Evolutionary conservation across 2,888 invertebrate genomes (phyloP), one percentile per base, ranked within the genome.

Genomic region (Myopa testacea): DNA sequence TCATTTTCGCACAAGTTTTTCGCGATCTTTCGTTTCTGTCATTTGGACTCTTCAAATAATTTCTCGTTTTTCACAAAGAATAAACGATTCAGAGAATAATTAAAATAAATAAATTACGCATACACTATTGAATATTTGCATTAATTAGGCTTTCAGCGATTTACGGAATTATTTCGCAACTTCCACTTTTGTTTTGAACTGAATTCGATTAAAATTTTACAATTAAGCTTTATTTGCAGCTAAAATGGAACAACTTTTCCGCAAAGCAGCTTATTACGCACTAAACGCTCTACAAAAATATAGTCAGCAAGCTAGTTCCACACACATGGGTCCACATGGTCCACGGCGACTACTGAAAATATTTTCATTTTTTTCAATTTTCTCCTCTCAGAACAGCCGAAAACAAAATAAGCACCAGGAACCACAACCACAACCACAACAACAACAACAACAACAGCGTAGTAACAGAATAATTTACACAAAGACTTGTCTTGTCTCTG

Each of bases 191-290:
- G 34, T 38, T 65, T 38, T 38, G 38, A 12, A 34, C 58, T 58
- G 58, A 16, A 3, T 58, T 16, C 19, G 58, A n/a, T 65, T 37
- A 26, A 62, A 26, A 26, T 65, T 37, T 16, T 38, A 8, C 65
- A 34, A 38, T 3, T 65, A 65, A 65, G 65, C 65, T 65, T 65
- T 65, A 65, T 65, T 65, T 65, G 65, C 65, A 65, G 65, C 65
- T 65, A 65, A 38, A 65, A 65, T 38, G 65, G 16, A 26, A 58
- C 78, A 80, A 80, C 81, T 78, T 80, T 79, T 78, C 76, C 81
- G 83, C 79, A 82, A 81, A 83, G 80, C 81, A 82, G 84, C 82
- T 83, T 81, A 82, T 26, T 76, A 81, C 83, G 77, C 77, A 86
- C 86, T 86, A 86, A 86, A 82, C 60, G 69, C 45, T 69, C 60